Percentiles rank a stretch among this genome's conserved stretches.
These are phyloP conservation scores for Aromia moschata DNA, from an alignment of 2,888 invertebrate species.

Conservation along the genomic window DNA sequence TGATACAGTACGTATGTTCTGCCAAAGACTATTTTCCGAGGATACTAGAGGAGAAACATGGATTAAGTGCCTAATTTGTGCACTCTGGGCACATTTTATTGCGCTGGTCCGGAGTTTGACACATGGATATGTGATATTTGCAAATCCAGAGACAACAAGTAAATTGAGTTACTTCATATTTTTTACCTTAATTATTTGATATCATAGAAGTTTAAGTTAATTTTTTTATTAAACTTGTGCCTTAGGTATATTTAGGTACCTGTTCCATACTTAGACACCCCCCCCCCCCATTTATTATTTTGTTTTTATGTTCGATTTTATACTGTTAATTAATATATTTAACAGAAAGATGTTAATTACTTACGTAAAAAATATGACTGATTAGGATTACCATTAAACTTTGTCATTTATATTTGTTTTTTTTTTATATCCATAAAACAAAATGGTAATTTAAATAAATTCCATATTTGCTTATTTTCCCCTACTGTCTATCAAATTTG, in stretches of 20 bases:
- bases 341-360: neutral
- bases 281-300: too few relatives aligned
- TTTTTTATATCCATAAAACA: neutral
- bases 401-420: neutral
- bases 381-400: neutral
- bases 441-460: constrained; percentile 26
- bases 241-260: neutral
- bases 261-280: neutral
- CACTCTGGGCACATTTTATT: neutral
- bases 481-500: too few relatives aligned
- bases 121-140: neutral
- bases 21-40: neutral
- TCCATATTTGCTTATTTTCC: constrained; percentile 32
- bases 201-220: neutral
- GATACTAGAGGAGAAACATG: neutral
- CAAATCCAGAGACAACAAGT: too few relatives aligned
- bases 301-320: neutral
- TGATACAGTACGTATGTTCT: neutral
- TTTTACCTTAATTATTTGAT: neutral
- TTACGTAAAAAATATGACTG: neutral
- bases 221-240: neutral
- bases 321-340: neutral
- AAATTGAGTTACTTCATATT: neutral
- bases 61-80: neutral
- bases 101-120: neutral